phyloP scores from a whole-genome alignment of 2,113 vertebrate species.

The Uria aalge region DNA sequence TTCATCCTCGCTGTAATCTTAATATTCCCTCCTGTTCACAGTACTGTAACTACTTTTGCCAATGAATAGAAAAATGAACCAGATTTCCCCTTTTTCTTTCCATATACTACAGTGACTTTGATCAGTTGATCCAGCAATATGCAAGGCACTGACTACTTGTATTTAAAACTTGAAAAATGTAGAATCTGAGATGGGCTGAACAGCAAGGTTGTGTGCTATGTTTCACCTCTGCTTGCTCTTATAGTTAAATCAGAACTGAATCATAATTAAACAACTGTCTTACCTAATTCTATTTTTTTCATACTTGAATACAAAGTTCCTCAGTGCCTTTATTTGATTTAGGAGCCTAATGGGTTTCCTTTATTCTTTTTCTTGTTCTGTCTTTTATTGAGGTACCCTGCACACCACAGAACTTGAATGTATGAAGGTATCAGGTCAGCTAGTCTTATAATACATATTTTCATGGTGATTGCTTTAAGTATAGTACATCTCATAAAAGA shows the following conservation, averaged over 20 bases:
- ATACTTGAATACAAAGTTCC: not conserved
- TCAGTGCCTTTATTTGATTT: not conserved
- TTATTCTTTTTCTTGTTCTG: not conserved
- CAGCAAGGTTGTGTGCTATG: fast-evolving
- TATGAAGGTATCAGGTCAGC: not conserved
- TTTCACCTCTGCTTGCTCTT: not conserved
- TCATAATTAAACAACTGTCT: not conserved
- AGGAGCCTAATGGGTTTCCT: not conserved
- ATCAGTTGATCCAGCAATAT: not conserved
- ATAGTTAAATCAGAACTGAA: not conserved
- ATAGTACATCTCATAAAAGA: not conserved
- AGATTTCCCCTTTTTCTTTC: not conserved
- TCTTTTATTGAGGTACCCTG: not conserved
- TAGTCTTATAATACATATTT: not conserved
- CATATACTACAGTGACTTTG: not conserved
- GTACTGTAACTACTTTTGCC: not conserved
- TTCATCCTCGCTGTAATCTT: not conserved
- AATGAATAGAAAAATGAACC: not conserved
- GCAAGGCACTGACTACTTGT: not conserved
- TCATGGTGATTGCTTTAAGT: not conserved
- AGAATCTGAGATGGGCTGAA: not conserved
- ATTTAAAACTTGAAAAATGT: not conserved
- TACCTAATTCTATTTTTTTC: not conserved
- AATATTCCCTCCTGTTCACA: not conserved
- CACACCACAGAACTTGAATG: not conserved